Base-by-base conservation (phyloP, 1,140 invertebrate genomes). In the Conus ventricosus region DNA sequence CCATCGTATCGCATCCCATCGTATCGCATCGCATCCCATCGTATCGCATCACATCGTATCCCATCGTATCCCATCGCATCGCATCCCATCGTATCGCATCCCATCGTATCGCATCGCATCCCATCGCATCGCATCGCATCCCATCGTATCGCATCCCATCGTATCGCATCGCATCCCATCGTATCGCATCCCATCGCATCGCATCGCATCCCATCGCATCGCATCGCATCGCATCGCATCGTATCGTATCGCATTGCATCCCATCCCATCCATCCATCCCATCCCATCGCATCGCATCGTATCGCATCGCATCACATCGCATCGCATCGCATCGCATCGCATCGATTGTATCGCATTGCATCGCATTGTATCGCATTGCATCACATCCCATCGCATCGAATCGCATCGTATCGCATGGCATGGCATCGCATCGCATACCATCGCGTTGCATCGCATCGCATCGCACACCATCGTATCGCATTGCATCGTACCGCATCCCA, bases 41-140 rank as follows among this genome's bases (percentile, higher is more conserved):
- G 85, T 23, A 87, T 55, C 71, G 85, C 51, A 87, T 78, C 71
- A 75, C 75, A 87, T 78, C 71, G 85, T 51, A 87, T 78, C 71
- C 13, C 71, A 78, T 78, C 85, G 85, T 75, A 78, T 78, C 85
- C 63, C 85, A 87, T 78, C 85, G 75, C 85, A 87, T 71, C 67
- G 25, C 67, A 71, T 71, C 85, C 75, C 85, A 87, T 78, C 85
- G 85, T 75, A 87, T 78, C 85, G 85, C 85, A 87, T 78, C 75
- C 75, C 75, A 87, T 55, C 75, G 85, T 60, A 87, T 55, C 85
- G 81, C 81, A 83, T 83, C 81, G 81, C 81, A 83, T 83, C 81
- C 53, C 81, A 83, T 83, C 81, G 81, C 53, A 83, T 71, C 67
- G 67, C 23, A 71, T 71, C 23, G 67, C 20, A 71, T n/a, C 4